Base-by-base conservation (phyloP, 1,140 invertebrate species). In the Riptortus pedestris region DNA sequence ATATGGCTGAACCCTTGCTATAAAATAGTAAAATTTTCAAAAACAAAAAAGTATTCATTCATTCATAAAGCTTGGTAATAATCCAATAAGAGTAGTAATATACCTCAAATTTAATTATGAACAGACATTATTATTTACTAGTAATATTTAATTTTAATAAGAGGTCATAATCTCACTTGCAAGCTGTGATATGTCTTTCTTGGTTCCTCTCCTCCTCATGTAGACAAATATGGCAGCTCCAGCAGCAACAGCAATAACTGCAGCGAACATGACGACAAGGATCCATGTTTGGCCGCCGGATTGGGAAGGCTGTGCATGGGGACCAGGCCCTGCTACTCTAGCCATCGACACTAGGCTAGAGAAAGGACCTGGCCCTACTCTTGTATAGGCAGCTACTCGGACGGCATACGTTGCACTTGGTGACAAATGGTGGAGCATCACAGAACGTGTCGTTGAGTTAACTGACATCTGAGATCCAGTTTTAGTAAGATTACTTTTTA, bases 351-450 rank as follows among this genome's bases (percentile, higher is more conserved):
- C 79, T 18, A 80, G 78, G 24, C 74, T 74, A 1, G 84, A 87
- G 64, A 81, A 87, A 1, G 85, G 85, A 28, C 87, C 87, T 26
- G 81, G 71, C 0, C 87, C 87, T 2, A 79, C 78, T 26, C 79
- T 78, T 0, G 87, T 92, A 38, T 83, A 80, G 5, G 86, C 87
- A 24, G 85, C 86, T 1, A 90, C 81, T 48, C 84, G 79, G 2
- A 89, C 83, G 22, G 81, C 86, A 70, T 91, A 92, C 0, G 80
- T 75, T 0, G 80, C 79, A 27, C 85, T 85, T 1, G 80, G 77
- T n/a, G 82, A 84, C 1, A 92, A 74, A 72, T 88, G 89, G 67
- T 84, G 83, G 1, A 90, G 78, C 12, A 85, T 76, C 9, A 88
- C 79, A 0, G 84, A 84, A 7, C 81, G 85, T 0, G 85, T 85